Evolutionary conservation across 1,140 invertebrate genomes (phyloP).

Genomic region (Drosophila funebris): DNA sequence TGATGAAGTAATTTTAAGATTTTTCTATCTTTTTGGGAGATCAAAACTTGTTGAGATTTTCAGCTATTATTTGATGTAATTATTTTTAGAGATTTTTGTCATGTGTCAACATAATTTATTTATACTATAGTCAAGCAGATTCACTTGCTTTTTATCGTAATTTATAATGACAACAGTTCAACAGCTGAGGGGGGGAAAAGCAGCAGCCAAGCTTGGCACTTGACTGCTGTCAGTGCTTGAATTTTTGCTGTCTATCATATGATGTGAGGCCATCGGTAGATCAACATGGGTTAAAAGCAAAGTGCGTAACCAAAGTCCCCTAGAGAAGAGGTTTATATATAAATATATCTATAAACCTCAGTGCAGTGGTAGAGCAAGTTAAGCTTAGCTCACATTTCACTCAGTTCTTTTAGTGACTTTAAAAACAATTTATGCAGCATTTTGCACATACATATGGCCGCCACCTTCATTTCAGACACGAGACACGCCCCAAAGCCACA

Average conservation of each 20-base stretch:
- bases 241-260: constrained; percentile 50
- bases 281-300: constrained; percentile 7
- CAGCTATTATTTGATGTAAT: neutral
- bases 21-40: neutral
- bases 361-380: constrained; percentile 12
- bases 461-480: constrained; percentile 5
- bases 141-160: constrained; percentile 10
- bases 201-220: neutral
- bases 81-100: constrained; percentile 1
- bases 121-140: neutral
- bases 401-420: constrained; percentile 56
- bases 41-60: neutral
- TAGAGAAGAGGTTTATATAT: neutral
- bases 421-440: constrained; percentile 77
- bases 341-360: constrained; percentile 9
- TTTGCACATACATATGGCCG: constrained; percentile 34
- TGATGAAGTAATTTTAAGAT: constrained; percentile 13
- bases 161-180: constrained; percentile 8
- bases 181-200: neutral
- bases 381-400: constrained; percentile 59
- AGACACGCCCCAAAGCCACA: constrained; percentile 10
- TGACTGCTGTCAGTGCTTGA: constrained; percentile 48
- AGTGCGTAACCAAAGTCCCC: constrained; percentile 30
- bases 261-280: neutral
- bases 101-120: constrained; percentile 2